Evolutionary conservation across 2,888 invertebrate genomes (phyloP).

Genomic region (Phania funesta): DNA sequence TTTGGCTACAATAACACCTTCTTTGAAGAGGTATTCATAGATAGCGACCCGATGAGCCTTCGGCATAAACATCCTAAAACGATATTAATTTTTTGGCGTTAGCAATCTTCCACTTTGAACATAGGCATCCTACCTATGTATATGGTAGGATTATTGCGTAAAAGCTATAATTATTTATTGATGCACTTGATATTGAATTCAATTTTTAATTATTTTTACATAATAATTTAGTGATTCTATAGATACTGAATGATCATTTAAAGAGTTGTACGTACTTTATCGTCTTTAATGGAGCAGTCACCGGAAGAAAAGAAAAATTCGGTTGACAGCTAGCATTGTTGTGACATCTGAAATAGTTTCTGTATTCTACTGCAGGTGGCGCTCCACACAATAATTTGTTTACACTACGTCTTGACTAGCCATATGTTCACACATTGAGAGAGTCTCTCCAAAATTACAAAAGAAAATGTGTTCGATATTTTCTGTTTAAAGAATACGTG

Average conservation of each 20-base stretch:
- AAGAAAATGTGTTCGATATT: no score
- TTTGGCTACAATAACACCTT: constrained; percentile 99
- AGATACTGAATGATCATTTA: constrained; percentile 73
- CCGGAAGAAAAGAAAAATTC: constrained; percentile 80
- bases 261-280: constrained; percentile 77
- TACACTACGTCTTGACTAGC: no score
- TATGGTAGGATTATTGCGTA: background rate
- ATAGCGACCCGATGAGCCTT: constrained; percentile 98
- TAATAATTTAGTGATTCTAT: constrained; percentile 66
- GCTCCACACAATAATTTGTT: background rate
- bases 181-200: background rate
- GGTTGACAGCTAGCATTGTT: constrained; percentile 69
- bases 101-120: background rate
- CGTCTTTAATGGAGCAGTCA: constrained; percentile 77
- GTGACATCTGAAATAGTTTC: background rate
- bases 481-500: no score
- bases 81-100: background rate
- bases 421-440: no score
- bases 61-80: constrained; percentile 99
- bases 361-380: constrained; percentile 17
- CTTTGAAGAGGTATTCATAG: constrained; percentile 98
- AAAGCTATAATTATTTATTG: constrained; percentile 1
- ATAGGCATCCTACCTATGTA: background rate
- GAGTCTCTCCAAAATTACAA: no score
- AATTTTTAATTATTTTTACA: constrained; percentile 41